phyloP scores from a whole-genome alignment of 2,888 invertebrate species.

The Cheilosia grossa region DNA sequence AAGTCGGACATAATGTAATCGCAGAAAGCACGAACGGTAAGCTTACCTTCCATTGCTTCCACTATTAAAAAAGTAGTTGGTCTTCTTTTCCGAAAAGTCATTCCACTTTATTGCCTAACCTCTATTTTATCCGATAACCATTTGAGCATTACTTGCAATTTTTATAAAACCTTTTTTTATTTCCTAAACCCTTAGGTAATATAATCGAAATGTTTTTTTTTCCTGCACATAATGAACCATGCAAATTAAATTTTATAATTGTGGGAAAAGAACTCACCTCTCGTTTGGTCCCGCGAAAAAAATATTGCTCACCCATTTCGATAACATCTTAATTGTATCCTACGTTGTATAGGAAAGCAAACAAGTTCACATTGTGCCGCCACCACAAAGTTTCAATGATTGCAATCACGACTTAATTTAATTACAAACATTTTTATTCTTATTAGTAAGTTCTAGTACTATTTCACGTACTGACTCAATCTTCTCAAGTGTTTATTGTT shows the following conservation, averaged over 20 bases:
- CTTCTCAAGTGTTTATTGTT: constrained; percentile 14
- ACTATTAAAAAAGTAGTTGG: too few species aligned
- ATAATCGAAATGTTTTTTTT: neutral
- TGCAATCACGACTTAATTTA: constrained; percentile 60
- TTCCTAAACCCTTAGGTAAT: neutral
- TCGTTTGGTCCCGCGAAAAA: constrained; percentile 7
- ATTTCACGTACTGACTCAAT: constrained; percentile 24
- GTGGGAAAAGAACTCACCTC: constrained; percentile 48
- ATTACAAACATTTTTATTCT: constrained; percentile 35
- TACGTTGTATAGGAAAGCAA: neutral
- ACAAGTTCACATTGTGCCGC: constrained; percentile 15
- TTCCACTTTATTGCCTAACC: too few species aligned
- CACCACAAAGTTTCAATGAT: constrained; percentile 24
- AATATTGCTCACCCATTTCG: constrained; percentile 44
- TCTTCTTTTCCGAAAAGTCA: too few species aligned
- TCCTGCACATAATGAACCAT: too few species aligned
- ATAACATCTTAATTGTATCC: constrained; percentile 46
- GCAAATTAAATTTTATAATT: constrained; percentile 10
- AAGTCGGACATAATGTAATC: too few species aligned
- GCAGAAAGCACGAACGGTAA: too few species aligned
- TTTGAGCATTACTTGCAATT: neutral
- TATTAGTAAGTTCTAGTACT: constrained; percentile 35
- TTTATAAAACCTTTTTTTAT: neutral
- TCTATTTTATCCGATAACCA: too few species aligned
- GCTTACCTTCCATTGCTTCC: too few species aligned